Percentiles rank a stretch among this genome's conserved stretches.
Conservation (phyloP, 2,113 vertebrate genomes). For the Xenopus tropicalis region UCB_Xtro_10.0 CM004443.2:44161501-44162000, state of each 20-base stretch:
- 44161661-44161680: slow-evolving; percentile 11
- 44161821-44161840: not conserved
- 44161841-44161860: slow-evolving; percentile 1
- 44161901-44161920: not conserved
- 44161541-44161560: no score
- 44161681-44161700: slow-evolving; percentile 56
- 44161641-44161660: slow-evolving; percentile 43
- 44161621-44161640: slow-evolving; percentile 34
- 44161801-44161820: slow-evolving; percentile 41
- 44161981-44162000: no score
- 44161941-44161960: no score
- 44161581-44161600: slow-evolving; percentile 1
- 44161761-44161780: slow-evolving; percentile 47
- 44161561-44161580: not conserved
- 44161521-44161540: no score
- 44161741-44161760: slow-evolving; percentile 25
- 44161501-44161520: no score
- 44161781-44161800: slow-evolving; percentile 43
- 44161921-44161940: not conserved
- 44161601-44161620: slow-evolving; percentile 13
- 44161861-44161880: not conserved
- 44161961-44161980: no score
- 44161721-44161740: slow-evolving; percentile 51
- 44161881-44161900: not conserved
- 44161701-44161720: slow-evolving; percentile 61